Conservation (phyloP, 2,888 invertebrate genomes). For the Pterostichus niger region DNA sequence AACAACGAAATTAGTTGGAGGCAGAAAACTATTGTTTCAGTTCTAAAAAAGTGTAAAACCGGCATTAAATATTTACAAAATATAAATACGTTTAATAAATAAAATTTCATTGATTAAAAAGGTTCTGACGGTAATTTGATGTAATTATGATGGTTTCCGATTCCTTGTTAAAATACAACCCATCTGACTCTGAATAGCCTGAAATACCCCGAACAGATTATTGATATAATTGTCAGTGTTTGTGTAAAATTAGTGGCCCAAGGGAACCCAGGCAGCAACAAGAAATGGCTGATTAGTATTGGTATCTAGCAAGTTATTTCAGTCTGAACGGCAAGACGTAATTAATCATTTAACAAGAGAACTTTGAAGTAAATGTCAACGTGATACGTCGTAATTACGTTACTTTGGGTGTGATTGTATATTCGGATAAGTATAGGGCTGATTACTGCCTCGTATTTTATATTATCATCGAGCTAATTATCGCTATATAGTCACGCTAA, state of each 20-base stretch:
- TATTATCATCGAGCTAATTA: conserved; percentile 55
- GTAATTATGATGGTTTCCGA: no score
- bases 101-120: no score
- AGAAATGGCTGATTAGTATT: conserved; percentile 48
- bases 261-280: conserved; percentile 13
- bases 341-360: conserved; percentile 58
- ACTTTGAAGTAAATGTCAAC: conserved; percentile 58
- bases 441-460: conserved; percentile 49
- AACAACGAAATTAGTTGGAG: no score
- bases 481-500: conserved; percentile 36
- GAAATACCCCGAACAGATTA: neutral
- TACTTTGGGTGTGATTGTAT: conserved; percentile 44
- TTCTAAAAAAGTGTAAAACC: no score
- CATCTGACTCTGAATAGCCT: no score
- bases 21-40: no score
- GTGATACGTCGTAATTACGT: conserved; percentile 59
- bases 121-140: no score
- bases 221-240: conserved; percentile 31
- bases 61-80: no score
- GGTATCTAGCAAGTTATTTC: conserved; percentile 48
- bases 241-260: conserved; percentile 6
- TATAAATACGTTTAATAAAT: no score
- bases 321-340: conserved; percentile 20
- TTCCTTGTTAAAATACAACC: no score
- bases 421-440: conserved; percentile 48